phyloP scores from a whole-genome alignment of 2,113 vertebrate genomes.

The Ciconia maguari region DNA sequence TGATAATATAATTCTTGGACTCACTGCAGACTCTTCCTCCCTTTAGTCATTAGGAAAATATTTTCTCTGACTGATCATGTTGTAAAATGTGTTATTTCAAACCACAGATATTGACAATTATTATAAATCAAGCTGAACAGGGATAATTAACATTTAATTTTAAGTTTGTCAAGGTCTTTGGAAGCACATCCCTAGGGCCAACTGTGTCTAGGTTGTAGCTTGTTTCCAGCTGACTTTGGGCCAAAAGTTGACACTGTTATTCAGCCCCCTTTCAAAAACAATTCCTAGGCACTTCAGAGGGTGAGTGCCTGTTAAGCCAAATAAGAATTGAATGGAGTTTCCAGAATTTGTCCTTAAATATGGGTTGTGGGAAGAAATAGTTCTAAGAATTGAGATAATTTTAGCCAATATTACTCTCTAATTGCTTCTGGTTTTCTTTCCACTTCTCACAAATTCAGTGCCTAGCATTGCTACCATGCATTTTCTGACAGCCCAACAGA shows the following conservation, averaged over 20 bases:
- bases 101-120: slow-evolving; percentile 61
- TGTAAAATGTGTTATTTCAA: slow-evolving; percentile 65
- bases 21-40: slow-evolving; percentile 28
- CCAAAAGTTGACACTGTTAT: slow-evolving; percentile 28
- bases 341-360: background rate
- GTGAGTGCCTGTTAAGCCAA: background rate
- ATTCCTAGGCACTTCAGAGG: slow-evolving; percentile 10
- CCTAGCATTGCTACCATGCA: background rate
- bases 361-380: background rate
- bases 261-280: background rate
- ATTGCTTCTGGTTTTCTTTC: background rate
- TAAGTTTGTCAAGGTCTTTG: slow-evolving; percentile 36
- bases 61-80: slow-evolving; percentile 51
- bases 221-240: slow-evolving; percentile 55
- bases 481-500: background rate
- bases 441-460: background rate
- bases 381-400: background rate
- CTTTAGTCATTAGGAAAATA: slow-evolving; percentile 61
- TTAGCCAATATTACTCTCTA: background rate
- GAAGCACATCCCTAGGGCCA: slow-evolving; percentile 5
- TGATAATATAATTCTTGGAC: slow-evolving; percentile 65
- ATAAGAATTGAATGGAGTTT: background rate
- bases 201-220: slow-evolving; percentile 6
- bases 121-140: slow-evolving; percentile 59
- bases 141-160: slow-evolving; percentile 62